phyloP scores from a whole-genome alignment of 2,797 vertebrate genomes.

The Crocodylus rhombifer region DNA sequence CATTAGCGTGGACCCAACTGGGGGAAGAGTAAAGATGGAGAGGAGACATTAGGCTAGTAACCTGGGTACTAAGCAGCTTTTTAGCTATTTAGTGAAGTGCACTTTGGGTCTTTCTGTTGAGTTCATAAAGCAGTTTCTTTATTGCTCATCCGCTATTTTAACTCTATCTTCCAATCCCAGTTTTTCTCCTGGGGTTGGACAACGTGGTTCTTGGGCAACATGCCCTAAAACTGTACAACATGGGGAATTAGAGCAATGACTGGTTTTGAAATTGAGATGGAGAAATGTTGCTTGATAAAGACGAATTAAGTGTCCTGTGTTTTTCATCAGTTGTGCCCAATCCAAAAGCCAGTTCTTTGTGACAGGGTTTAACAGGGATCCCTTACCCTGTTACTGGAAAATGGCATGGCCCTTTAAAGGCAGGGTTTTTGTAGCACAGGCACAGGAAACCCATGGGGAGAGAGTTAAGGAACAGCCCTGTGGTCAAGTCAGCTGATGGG shows the following conservation, averaged over 20 bases:
- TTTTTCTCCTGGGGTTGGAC: neutral
- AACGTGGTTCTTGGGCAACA: neutral
- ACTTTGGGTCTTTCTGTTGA: neutral
- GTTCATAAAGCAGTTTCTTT: neutral
- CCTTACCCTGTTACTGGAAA: no score
- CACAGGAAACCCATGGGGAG: no score
- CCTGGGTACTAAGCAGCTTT: neutral
- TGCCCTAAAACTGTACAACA: neutral
- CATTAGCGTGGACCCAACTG: neutral
- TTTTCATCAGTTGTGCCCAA: neutral
- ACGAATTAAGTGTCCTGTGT: neutral
- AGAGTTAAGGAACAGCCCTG: no score
- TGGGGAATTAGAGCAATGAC: neutral
- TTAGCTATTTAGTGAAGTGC: neutral
- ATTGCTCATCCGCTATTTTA: neutral
- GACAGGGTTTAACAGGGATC: neutral
- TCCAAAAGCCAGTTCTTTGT: conserved; percentile 48
- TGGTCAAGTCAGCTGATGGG: no score
- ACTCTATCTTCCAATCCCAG: neutral
- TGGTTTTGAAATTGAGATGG: conserved; percentile 20
- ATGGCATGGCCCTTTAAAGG: no score
- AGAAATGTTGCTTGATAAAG: neutral
- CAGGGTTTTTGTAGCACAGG: no score
- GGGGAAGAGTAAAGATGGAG: neutral
- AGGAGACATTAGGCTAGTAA: neutral